Conservation (phyloP, 2,797 vertebrate species). For the Micromesistius poutassou region DNA sequence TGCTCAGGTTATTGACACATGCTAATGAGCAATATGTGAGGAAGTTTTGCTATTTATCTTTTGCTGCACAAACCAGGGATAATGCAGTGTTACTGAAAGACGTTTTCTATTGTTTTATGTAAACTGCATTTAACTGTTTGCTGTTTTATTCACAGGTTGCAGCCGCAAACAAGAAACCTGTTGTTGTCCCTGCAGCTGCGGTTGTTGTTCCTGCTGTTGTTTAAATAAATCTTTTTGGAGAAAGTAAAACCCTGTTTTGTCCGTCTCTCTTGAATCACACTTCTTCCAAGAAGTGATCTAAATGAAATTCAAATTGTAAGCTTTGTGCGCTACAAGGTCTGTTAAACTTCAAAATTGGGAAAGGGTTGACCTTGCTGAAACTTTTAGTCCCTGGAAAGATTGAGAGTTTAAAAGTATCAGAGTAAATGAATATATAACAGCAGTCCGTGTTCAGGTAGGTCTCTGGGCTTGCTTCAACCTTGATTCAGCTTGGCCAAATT, state of each 20-base stretch:
- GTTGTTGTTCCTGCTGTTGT: slow-evolving; percentile 43
- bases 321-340: neutral
- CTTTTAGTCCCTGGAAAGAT: neutral
- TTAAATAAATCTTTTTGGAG: slow-evolving; percentile 73
- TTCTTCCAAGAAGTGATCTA: neutral
- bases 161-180: slow-evolving; percentile 74
- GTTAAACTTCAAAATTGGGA: neutral
- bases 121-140: slow-evolving; percentile 3
- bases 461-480: neutral
- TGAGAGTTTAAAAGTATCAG: neutral
- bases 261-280: neutral
- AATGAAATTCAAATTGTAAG: neutral
- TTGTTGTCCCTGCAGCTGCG: slow-evolving; percentile 15
- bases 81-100: neutral
- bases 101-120: neutral
- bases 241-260: slow-evolving; percentile 47
- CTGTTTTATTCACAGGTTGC: slow-evolving; percentile 62
- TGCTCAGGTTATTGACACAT: slow-evolving; percentile 70
- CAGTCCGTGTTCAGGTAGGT: neutral
- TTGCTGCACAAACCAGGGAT: neutral
- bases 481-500: too few species aligned
- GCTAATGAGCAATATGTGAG: slow-evolving; percentile 74
- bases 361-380: neutral
- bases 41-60: slow-evolving; percentile 30
- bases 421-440: neutral